Base-by-base conservation (phyloP, 2,797 vertebrate genomes). In the Leucoraja ocellata region DNA sequence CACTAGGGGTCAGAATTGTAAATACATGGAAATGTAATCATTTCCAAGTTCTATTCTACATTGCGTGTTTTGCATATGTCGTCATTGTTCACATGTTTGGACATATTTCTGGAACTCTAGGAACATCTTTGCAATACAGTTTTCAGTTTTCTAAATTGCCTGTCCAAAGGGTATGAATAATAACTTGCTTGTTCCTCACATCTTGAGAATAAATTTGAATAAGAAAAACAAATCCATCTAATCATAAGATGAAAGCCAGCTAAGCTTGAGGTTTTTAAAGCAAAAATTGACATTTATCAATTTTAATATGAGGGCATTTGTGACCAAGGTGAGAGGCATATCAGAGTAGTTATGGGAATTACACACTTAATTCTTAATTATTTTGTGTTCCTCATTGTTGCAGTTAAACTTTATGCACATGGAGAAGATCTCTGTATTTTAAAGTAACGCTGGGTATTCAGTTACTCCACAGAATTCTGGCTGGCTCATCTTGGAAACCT, bases 301-400 rank as follows among this genome's bases (percentile, higher is more conserved):
- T 16, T 46, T 80, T 21, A 78, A 32, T 18, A 4, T 83, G 7
- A 58, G 39, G 39, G 23, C 13, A 61, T 79, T 84, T n/a, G 1
- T 14, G 25, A 84, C 11, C 54, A n/a, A n/a, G 46, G 8, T 83
- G 46, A 83, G 46, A 16, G 78, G 46, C 10, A 36, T 80, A 39
- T 39, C 32, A 80, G 11, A 11, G 13, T 84, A 58, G 54, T 4
- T 61, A 84, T 61, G 25, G 46, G 54, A 84, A 58, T 84, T 61
- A 61, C 9, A 54, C 10, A n/a, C 25, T 84, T 84, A 83, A 74
- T 58, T 58, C 81, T 58, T 9, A 23, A 58, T 54, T 83, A n/a
- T 61, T 84, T 84, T 84, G 81, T n/a, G 81, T n/a, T 61, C 25
- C 25, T 84, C 81, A 61, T 84, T 84, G 81, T 84, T 84, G 54